phyloP scores from a whole-genome alignment of 2,797 vertebrate species.

The Mustela erminea region DNA sequence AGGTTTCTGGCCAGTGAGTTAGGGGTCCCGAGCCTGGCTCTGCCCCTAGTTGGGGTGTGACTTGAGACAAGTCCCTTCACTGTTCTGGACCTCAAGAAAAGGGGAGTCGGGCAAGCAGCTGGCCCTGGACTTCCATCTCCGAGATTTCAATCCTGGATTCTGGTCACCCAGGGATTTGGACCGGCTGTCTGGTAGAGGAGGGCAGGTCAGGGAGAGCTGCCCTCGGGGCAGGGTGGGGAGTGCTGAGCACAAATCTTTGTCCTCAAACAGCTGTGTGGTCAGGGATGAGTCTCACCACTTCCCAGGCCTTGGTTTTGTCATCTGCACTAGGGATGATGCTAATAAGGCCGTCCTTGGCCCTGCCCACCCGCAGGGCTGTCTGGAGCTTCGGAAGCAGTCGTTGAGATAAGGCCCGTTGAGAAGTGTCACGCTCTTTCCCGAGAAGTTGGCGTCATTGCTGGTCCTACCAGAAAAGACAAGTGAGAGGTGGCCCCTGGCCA shows the following conservation, averaged over 20 bases:
- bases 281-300: not conserved
- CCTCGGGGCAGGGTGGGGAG: not conserved
- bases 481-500: not conserved
- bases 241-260: not conserved
- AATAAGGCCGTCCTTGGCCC: not conserved
- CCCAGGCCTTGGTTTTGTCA: conserved; percentile 6
- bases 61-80: not conserved
- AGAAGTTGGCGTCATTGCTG: not conserved
- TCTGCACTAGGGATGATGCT: not conserved
- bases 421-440: not conserved
- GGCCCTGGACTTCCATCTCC: not conserved
- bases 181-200: not conserved
- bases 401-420: not conserved
- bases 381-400: not conserved
- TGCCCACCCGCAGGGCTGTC: not conserved
- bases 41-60: not conserved
- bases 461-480: not conserved
- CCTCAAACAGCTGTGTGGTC: not conserved
- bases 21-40: not conserved
- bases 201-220: not conserved
- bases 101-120: too few species aligned
- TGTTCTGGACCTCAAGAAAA: not conserved
- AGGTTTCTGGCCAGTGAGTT: not conserved
- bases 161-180: not conserved
- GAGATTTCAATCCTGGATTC: not conserved